phyloP scores from a whole-genome alignment of 2,888 invertebrate genomes.

The Hemaris fuciformis region DNA sequence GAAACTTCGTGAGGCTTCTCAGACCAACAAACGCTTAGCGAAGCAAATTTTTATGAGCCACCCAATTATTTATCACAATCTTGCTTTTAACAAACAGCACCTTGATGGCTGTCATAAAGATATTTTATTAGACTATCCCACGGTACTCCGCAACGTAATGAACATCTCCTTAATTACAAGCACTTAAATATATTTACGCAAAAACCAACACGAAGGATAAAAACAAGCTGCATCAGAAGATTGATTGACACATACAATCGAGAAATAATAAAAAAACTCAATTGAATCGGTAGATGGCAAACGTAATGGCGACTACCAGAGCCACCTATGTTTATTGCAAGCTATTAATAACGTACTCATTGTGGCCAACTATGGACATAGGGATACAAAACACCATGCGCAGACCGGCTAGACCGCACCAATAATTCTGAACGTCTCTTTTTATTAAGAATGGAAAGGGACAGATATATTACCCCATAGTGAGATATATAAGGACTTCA shows the following conservation, averaged over 20 bases:
- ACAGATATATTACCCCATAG: not conserved
- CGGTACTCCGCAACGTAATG: not conserved
- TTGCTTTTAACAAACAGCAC: too few species aligned
- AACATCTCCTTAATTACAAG: not conserved
- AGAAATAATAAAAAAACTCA: not conserved
- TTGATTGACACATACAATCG: conserved; percentile 2
- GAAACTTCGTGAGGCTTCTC: too few species aligned
- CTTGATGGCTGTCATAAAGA: not conserved
- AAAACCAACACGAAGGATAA: not conserved
- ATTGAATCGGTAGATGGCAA: not conserved
- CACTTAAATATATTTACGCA: not conserved
- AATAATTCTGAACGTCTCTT: not conserved
- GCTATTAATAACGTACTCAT: conserved; percentile 33
- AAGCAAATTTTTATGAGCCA: too few species aligned
- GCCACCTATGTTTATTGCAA: conserved; percentile 26
- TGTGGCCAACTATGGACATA: conserved; percentile 16
- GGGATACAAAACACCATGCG: conserved; percentile 11
- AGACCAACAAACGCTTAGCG: too few species aligned
- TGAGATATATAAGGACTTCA: not conserved
- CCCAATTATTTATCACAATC: too few species aligned
- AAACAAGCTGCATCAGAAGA: not conserved
- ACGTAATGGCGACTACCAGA: conserved; percentile 13
- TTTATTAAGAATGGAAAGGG: not conserved
- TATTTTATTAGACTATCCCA: not conserved
- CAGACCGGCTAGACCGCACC: conserved; percentile 12